Base-by-base conservation (phyloP, 2,797 vertebrate species). In the Eospalax fontanierii region DNA sequence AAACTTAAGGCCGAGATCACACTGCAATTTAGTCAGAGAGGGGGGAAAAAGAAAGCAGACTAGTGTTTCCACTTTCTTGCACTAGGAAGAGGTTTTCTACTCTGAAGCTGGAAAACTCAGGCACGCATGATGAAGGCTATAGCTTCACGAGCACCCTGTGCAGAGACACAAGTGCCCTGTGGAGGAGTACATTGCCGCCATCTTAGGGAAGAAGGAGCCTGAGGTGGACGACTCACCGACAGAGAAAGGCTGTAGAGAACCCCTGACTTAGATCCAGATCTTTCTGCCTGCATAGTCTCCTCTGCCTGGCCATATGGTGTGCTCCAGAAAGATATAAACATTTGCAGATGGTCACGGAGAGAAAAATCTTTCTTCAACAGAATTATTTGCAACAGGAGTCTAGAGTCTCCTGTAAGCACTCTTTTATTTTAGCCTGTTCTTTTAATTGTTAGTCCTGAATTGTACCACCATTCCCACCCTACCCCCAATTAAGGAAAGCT, bases 101-200 rank as follows among this genome's bases (percentile, higher is more conserved):
- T 66, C 70, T 35, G 50, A 63, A 85, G 57, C 15, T 35, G 87
- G 87, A 85, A 90, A 90, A 94, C 84, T 24, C 84, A 95, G 89
- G 33, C 46, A 38, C 28, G 0, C 0, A 3, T 4, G 71, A 3
- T 18, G 2, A 10, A 0, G 46, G 43, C 59, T 22, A 3, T 6
- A 1, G n/a, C 26, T 57, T 61, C n/a, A 65, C 30, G 46, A 50
- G 59, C 35, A 1, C 59, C 15, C 46, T 46, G 12, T 35, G 26
- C 71, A 40, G 0, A 11, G 68, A 10, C 43, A 11, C 40, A 35
- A 4, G 0, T 6, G 2, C 46, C 11, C 71, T 4, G 40, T 3
- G 0, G 54, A 76, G 43, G 43, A 0, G 33, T 54, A 14, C 66
- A 0, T 2, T 26, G 15, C 81, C 11, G n/a, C 84, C 94, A 35